Evolutionary conservation across 2,888 invertebrate species (phyloP).

Genomic region (Zygogramma bicolorata): DNA sequence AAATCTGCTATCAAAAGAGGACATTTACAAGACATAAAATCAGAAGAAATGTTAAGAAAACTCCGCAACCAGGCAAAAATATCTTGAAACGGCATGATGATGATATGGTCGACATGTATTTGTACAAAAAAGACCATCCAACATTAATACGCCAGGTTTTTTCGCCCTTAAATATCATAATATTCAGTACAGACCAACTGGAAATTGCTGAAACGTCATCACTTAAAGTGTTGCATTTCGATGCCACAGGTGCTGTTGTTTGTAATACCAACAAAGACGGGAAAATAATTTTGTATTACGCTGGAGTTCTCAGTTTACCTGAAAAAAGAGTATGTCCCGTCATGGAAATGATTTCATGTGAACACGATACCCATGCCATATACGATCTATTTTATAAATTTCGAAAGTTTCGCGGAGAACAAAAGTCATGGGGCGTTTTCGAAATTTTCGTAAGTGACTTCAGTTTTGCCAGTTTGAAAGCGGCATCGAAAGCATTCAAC

Average conservation of each 20-base stretch:
- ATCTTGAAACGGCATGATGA: neutral
- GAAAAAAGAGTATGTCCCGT: slow-evolving; percentile 19
- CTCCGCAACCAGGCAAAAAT: slow-evolving; percentile 7
- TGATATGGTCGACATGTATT: slow-evolving; percentile 12
- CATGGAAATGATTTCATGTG: slow-evolving; percentile 16
- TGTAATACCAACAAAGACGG: neutral
- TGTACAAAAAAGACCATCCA: slow-evolving; percentile 17
- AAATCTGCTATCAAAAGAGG: slow-evolving; percentile 9
- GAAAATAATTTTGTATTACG: slow-evolving; percentile 14
- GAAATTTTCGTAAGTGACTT: slow-evolving; percentile 14
- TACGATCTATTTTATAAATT: slow-evolving; percentile 19
- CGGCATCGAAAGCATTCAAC: slow-evolving; percentile 17
- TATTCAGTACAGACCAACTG: slow-evolving; percentile 18
- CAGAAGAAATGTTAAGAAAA: neutral
- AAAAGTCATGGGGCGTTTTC: slow-evolving; percentile 16
- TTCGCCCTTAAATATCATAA: slow-evolving; percentile 21
- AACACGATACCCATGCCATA: slow-evolving; percentile 9
- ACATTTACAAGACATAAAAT: slow-evolving; percentile 14
- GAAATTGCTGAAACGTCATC: neutral
- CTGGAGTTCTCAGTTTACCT: neutral
- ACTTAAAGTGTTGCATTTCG: slow-evolving; percentile 3
- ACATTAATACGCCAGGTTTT: slow-evolving; percentile 18
- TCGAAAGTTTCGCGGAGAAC: neutral
- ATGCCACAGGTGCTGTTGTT: slow-evolving; percentile 19
- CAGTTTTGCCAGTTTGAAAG: slow-evolving; percentile 20